Evolutionary conservation across 1,140 invertebrate species (phyloP), one percentile per base, ranked within the genome.

Genomic region (Trigoniulus corallinus): DNA sequence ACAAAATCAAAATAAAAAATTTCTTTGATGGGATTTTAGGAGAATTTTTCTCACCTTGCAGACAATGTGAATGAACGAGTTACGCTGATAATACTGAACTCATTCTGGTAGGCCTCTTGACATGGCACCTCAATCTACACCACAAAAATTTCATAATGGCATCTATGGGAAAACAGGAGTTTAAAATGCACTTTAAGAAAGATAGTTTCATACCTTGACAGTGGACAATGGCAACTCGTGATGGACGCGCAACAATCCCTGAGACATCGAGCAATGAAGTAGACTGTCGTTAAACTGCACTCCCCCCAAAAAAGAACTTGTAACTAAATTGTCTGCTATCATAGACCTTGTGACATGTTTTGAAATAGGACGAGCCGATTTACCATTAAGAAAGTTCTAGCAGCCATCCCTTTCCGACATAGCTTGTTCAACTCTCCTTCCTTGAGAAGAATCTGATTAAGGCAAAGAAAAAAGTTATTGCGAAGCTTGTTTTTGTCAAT

Each of bases 261-360:
- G 53, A 42, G 58, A 56, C n/a, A 62, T 58, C 2, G 74, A 66
- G 56, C 80, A 74, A 67, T 81, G 76, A 50, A 83, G 62, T 29
- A 84, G 67, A 52, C 77, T 73, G 66, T 84, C 81, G 61, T 73
- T 81, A 59, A 83, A 76, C 79, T 82, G 63, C 20, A 69, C n/a
- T n/a, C n/a, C n/a, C n/a, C 68, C 53, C 63, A 56, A 56, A 58
- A 56, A 59, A 50, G 54, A 47, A 43, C 4, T 7, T 7, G 21
- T 12, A 13, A 48, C 10, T 23, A 48, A 29, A 34, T n/a, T n/a
- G n/a, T n/a, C n/a, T n/a, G n/a, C n/a, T n/a, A 34, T 34, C 29
- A 34, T 34, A 7, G 29, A 34, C 29, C 7, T 34, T 34, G 7
- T 7, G 29, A 7, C 15, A 7, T 15, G 29, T 7, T 34, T 34